Evolutionary conservation across 2,797 vertebrate genomes (phyloP), one percentile per base, ranked within the genome.

Genomic region (Bradypodion pumilum): DNA sequence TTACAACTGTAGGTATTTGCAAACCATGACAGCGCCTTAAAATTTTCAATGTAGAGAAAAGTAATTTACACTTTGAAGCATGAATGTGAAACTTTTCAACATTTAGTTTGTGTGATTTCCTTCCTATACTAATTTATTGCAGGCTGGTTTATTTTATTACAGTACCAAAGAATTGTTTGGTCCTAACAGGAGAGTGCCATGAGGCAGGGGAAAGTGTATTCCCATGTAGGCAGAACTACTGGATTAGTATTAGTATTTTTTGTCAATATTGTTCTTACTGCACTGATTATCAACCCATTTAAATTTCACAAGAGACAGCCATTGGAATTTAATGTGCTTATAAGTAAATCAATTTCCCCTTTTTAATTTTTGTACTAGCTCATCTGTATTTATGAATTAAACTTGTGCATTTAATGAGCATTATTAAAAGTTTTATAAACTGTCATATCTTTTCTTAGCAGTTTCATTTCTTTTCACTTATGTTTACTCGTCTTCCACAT

Each of bases 351-450:
- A 60, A 85, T 84, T 68, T 88, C 7, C 25, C 86, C 73, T 49
- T 62, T 85, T 84, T 76, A 85, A 81, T 2, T 84, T 91, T 92
- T 91, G 89, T 87, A 86, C 44, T 88, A 85, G 85, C 88, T 79
- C 44, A 15, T 78, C 46, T 87, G 81, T 93, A 90, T 92, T 94
- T 94, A 83, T 94, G 88, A 90, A 91, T 91, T 82, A 89, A 91
- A 89, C 83, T 87, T 85, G 12, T 91, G 68, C 88, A 80, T 89
- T 91, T 94, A 86, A 83, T 80, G 83, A 90, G 81, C 82, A 65
- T 93, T 92, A 81, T 83, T 90, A 93, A 92, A 84, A 1, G 75
- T 94, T 92, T 93, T 93, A 74, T 89, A 82, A 91, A 90, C 74
- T 83, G 76, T 85, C 66, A 42, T 0, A 32, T 86, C 66, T 91